These are phyloP conservation scores for Crax fasciolata DNA, from an alignment of 2,797 vertebrate species.

Conservation along the genomic window DNA sequence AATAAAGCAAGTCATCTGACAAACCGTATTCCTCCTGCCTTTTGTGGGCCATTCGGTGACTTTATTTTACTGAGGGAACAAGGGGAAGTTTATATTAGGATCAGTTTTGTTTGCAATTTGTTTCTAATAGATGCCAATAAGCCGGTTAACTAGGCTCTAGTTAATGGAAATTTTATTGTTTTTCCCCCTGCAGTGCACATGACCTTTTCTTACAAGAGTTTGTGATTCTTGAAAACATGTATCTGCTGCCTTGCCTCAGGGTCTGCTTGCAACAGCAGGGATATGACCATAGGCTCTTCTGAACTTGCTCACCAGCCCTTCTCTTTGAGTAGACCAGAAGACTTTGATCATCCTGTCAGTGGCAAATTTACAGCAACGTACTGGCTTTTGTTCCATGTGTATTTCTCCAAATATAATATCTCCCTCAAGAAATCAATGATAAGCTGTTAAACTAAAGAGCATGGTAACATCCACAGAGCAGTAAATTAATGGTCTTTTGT, in stretches of 20 bases:
- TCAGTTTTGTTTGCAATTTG: constrained; percentile 94
- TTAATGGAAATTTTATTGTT: constrained; percentile 99
- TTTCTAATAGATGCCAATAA: constrained; percentile 96
- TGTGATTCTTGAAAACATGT: constrained; percentile 88
- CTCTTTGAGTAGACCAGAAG: constrained; percentile 75
- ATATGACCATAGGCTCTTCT: constrained; percentile 76
- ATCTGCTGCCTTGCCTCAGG: constrained; percentile 83
- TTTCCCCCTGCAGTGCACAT: constrained; percentile 89
- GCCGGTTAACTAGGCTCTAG: constrained; percentile 92
- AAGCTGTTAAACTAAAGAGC: constrained; percentile 90
- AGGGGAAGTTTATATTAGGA: constrained; percentile 92
- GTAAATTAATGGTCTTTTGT: constrained; percentile 93
- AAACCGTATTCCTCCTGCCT: constrained; percentile 68
- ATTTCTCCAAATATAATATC: constrained; percentile 90
- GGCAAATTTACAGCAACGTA: constrained; percentile 85
- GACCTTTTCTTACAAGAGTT: constrained; percentile 90
- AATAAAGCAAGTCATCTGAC: constrained; percentile 78
- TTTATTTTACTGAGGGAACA: constrained; percentile 79
- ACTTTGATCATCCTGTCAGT: constrained; percentile 87
- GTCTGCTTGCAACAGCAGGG: constrained; percentile 75
- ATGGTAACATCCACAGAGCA: constrained; percentile 88
- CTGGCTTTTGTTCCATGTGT: constrained; percentile 84
- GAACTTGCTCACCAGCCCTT: constrained; percentile 81
- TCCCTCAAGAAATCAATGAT: constrained; percentile 91
- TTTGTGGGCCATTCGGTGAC: constrained; percentile 76